These are phyloP conservation scores for Ictalurus furcatus DNA, from an alignment of 2,113 vertebrate species.

Conservation along the genomic window DNA sequence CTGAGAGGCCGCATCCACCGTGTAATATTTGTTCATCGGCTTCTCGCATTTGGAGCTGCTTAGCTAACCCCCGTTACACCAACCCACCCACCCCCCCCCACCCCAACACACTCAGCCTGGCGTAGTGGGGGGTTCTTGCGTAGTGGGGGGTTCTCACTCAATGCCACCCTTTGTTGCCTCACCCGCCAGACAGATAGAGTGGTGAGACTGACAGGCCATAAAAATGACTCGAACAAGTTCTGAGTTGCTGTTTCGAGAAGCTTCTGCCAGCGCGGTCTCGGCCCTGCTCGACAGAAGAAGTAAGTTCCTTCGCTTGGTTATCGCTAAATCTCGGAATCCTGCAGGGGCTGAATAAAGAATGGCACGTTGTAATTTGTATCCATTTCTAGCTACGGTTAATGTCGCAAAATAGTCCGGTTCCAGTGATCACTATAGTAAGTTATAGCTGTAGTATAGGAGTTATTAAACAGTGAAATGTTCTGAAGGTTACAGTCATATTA, in stretches of 20 bases:
- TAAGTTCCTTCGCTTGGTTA: too few species aligned
- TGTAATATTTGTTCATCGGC: constrained; percentile 85
- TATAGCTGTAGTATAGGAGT: too few species aligned
- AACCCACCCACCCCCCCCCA: constrained; percentile 51
- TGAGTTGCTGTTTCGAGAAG: background rate
- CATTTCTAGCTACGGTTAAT: too few species aligned
- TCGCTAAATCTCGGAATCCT: too few species aligned
- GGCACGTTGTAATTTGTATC: too few species aligned
- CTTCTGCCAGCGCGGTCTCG: constrained; percentile 29
- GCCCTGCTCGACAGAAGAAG: background rate
- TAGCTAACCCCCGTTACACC: constrained; percentile 7
- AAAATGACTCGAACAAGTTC: constrained; percentile 58
- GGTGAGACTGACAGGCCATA: constrained; percentile 70
- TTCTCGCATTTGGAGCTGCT: constrained; percentile 75
- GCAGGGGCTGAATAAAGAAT: too few species aligned
- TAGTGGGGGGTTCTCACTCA: constrained; percentile 80
- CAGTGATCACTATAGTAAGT: too few species aligned
- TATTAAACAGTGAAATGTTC: background rate
- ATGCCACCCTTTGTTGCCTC: constrained; percentile 79
- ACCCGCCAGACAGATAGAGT: constrained; percentile 69
- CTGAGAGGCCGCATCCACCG: constrained; percentile 80
- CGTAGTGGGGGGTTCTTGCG: constrained; percentile 52
- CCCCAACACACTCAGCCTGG: constrained; percentile 68
- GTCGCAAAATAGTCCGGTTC: too few species aligned
- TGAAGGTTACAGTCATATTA: background rate